Evolutionary conservation across 92 coral and sea anemone species (phyloP), one percentile per base, ranked within the genome.

Genomic region (Pocillopora meandrina): DNA sequence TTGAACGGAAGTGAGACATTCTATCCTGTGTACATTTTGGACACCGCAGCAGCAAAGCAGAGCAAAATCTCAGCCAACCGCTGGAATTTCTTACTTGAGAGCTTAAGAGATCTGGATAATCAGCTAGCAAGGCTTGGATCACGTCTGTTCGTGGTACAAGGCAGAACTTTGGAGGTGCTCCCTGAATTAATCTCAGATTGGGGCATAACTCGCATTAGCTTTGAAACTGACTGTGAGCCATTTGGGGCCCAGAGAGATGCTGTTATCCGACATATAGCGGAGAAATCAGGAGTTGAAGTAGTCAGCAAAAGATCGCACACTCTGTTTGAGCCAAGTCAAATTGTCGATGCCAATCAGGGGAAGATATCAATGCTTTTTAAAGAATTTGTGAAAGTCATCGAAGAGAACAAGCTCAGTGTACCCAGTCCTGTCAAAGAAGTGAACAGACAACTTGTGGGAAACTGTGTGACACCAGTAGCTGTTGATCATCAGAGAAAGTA

Each of bases 171-270:
- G 70, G 88, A 84, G 36, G 89, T 81, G 79, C 82, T 94, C 26
- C 90, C 91, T 18, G 84, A 82, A 47, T 75, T 92, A 76, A 86
- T 94, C 65, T 61, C 61, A 17, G 89, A 92, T 65, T 94, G 95
- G 95, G 89, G 87, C 33, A 84, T 86, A 34, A 88, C 91, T 12
- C 86, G 90, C 47, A 74, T 94, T 67, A 90, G 94, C 21, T 90
- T 92, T 88, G 98, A 94, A 80, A 83, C 72, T 47, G 98, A 94
- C 74, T 82, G 83, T 49, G 98, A 94, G 74, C 98, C 98, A 61
- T 89, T 84, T 65, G 94, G 92, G 14, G 75, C 81, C 36, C 95
- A 92, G 79, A 86, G 93, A 73, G 98, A 92, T 84, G 90, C 91
- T 42, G 87, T 86, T 64, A 87, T 94, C 70, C 62, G 77, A 31